phyloP scores from a whole-genome alignment of 2,888 invertebrate genomes.

The Eristalis arbustorum region DNA sequence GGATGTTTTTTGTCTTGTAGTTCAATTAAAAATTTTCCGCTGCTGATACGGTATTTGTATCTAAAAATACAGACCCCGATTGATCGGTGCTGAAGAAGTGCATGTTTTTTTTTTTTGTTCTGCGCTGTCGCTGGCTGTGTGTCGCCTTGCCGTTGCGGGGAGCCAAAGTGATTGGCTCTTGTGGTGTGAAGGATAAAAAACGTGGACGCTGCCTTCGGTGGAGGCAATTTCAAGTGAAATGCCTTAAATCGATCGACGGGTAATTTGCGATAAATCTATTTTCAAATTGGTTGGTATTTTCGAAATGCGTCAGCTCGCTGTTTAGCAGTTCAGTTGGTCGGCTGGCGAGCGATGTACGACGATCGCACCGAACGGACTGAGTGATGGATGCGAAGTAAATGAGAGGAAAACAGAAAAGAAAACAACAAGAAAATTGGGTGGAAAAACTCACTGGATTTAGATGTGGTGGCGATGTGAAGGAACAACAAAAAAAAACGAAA shows the following conservation, averaged over 20 bases:
- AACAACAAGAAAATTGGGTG: constrained; percentile 1
- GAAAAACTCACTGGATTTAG: constrained; percentile 64
- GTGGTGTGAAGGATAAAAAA: constrained; percentile 53
- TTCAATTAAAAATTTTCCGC: constrained; percentile 63
- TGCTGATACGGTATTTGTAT: constrained; percentile 60
- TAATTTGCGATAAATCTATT: constrained; percentile 67
- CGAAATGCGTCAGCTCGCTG: constrained; percentile 25
- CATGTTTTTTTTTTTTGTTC: constrained; percentile 25
- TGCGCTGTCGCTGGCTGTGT: constrained; percentile 7
- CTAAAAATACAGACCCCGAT: constrained; percentile 67
- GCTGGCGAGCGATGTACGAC: background rate
- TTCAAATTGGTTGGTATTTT: constrained; percentile 66
- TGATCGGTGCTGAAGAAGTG: constrained; percentile 62
- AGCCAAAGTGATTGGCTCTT: constrained; percentile 40
- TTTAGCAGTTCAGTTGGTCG: background rate
- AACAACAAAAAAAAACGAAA: too few species aligned
- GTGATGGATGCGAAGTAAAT: constrained; percentile 20
- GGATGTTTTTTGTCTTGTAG: constrained; percentile 29
- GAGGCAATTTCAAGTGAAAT: constrained; percentile 42
- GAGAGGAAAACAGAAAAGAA: constrained; percentile 11
- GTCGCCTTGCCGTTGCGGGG: constrained; percentile 25
- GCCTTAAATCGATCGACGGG: constrained; percentile 67
- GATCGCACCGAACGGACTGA: background rate
- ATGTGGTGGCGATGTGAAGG: background rate
- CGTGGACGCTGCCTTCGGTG: background rate